Base-by-base conservation (phyloP, 1,140 invertebrate species). In the Drosophila triauraria region DNA sequence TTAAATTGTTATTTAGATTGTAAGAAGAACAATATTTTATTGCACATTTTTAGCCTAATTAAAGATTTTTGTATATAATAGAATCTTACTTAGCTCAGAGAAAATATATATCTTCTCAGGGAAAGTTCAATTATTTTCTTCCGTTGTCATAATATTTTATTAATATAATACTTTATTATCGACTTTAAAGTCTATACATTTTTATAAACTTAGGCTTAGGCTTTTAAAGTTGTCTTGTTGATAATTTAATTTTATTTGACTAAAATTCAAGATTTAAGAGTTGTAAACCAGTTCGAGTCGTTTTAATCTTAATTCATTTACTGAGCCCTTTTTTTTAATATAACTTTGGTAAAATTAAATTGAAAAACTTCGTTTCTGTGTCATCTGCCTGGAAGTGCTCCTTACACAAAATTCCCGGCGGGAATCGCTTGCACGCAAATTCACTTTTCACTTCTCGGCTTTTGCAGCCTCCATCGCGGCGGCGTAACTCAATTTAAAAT, bases 401-500 rank as follows among this genome's bases (percentile, higher is more conserved):
- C 48, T 50, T 53, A 58, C 48, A 50, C 61, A 74, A 44, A 63
- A 82, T 75, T 82, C 78, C 32, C 53, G 67, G 48, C 62, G 62
- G 47, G 50, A 67, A 54, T 46, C 54, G 35, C 54, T 30, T 67
- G 13, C 12, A 30, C 44, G n/a, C 46, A 57, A 69, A 64, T 71
- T 59, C 43, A 64, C 78, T 72, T 60, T 76, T 47, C 40, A 68
- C 65, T 54, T 72, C 46, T 42, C 15, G 35, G 69, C 48, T 74
- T 32, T 54, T n/a, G 32, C 67, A 74, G 30, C 47, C 27, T 48
- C 47, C 68, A 53, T 46, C 42, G 23, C 48, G 27, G 58, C 65
- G 61, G 42, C 32, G 51, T 59, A 71, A 83, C 75, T 84, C 44
- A 64, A 53, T 68, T 75, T 46, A 20, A 62, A 57, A 59, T 82